Base-by-base conservation (phyloP, 2,797 vertebrate species). In the Sternotherus odoratus region DNA sequence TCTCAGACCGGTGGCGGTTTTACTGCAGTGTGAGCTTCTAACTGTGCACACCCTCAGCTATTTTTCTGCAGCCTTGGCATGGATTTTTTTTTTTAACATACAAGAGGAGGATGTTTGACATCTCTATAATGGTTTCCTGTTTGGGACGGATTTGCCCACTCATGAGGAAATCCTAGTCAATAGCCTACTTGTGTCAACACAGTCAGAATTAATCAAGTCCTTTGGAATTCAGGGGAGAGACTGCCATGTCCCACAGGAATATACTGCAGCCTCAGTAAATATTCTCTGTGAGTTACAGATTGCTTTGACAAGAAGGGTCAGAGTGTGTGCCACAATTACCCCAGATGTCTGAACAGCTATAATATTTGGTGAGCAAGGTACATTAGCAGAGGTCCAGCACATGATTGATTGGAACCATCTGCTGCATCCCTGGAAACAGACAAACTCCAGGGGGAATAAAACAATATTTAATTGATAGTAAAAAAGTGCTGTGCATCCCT, bases 141-240 rank as follows among this genome's bases (percentile, higher is more conserved):
- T 90, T 63, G 85, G 63, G 86, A 93, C 13, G 88, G 82, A 90
- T 85, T 86, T 94, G 88, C 46, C 80, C 53, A 56, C 63, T 96
- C 85, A 88, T 33, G 57, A 87, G 82, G 83, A 96, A 97, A 91
- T 91, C 79, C 91, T 92, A 60, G 87, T 79, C 86, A 94, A 90
- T 95, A 93, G 94, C 91, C 66, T 94, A 83, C 85, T 88, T 86
- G 85, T 92, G 91, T 89, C 93, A 96, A 90, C 83, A 75, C 83
- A 93, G 87, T 95, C 95, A 96, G 93, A 96, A 94, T 91, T 91
- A 95, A 97, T 96, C 96, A 96, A 0, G 2, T 88, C 87, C 90
- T 91, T 87, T 2, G 17, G 94, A 95, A 95, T 80, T 89, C 36
- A 53, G 54, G 72, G 89, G 57, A 92, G 89, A 96, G 86, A 51